Conservation (phyloP, 2,113 vertebrate species). For the Dicerorhinus sumatrensis region DNA sequence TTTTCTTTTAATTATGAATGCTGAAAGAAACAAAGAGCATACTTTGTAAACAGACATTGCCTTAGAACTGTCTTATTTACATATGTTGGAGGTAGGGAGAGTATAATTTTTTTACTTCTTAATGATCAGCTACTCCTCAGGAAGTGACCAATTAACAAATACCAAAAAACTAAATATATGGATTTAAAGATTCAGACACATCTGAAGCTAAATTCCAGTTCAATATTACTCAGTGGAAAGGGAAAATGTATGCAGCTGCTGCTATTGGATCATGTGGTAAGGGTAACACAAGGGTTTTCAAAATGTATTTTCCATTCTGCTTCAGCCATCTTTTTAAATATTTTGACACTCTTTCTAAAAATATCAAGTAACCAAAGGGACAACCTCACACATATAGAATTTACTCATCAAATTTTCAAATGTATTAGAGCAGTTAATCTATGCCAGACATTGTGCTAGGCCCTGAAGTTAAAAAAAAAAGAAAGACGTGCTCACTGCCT, state of each 20-base stretch:
- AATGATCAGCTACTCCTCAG: background rate
- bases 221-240: fast-evolving
- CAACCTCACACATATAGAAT: background rate
- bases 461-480: background rate
- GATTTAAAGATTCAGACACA: background rate
- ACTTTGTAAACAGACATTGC: background rate
- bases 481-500: background rate
- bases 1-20: background rate
- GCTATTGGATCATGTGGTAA: too few species aligned
- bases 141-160: constrained; percentile 4
- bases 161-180: background rate
- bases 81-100: background rate
- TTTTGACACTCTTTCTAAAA: constrained; percentile 58
- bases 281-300: background rate
- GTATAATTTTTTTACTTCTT: background rate
- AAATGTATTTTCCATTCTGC: background rate
- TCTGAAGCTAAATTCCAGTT: background rate
- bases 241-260: background rate
- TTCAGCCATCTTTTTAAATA: constrained; percentile 23
- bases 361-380: constrained; percentile 12
- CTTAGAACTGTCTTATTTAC: background rate
- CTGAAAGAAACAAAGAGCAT: background rate
- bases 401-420: background rate
- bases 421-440: background rate
- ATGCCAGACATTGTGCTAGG: background rate